Evolutionary conservation across 1,140 invertebrate species (phyloP).

Genomic region (Maniola jurtina): DNA sequence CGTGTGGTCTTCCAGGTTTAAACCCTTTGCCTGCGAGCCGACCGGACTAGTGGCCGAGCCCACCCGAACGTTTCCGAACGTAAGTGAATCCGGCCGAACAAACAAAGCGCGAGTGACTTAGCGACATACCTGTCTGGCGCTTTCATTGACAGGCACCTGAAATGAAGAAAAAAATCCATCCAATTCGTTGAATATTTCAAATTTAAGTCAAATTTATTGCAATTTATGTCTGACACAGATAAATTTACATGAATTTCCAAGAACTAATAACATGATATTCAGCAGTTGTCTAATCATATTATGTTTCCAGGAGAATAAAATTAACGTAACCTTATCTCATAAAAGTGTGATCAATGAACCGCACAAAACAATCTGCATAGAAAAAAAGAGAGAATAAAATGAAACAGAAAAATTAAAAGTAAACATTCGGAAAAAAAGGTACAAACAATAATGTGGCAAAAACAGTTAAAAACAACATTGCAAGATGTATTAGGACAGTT

Average conservation of each 20-base stretch:
- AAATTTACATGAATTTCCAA: slow-evolving; percentile 72
- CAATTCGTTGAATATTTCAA: slow-evolving; percentile 79
- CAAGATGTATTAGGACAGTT: slow-evolving; percentile 79
- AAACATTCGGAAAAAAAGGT: slow-evolving; percentile 65
- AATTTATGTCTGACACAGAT: slow-evolving; percentile 63
- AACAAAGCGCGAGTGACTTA: slow-evolving; percentile 71
- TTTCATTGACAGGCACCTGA: slow-evolving; percentile 85
- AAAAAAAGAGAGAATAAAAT: slow-evolving; percentile 34
- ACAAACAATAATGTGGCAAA: slow-evolving; percentile 73
- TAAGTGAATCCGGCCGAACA: slow-evolving; percentile 69
- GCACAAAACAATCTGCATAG: slow-evolving; percentile 14
- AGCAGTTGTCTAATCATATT: slow-evolving; percentile 26
- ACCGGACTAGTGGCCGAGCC: slow-evolving; percentile 59
- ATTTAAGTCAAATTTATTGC: slow-evolving; percentile 56
- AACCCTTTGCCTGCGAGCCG: slow-evolving; percentile 65
- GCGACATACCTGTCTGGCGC: slow-evolving; percentile 83
- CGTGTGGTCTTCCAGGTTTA: slow-evolving; percentile 72
- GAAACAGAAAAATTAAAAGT: slow-evolving; percentile 73
- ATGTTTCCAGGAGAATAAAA: slow-evolving; percentile 15
- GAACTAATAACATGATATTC: slow-evolving; percentile 9
- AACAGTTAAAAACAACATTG: slow-evolving; percentile 78
- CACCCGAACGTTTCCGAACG: slow-evolving; percentile 68
- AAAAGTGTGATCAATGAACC: slow-evolving; percentile 26
- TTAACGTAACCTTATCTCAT: slow-evolving; percentile 19
- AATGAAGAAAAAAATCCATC: slow-evolving; percentile 82